A percentile compares a stretch with the other conserved stretches of the same genome.
phyloP scores from a whole-genome alignment of 2,888 invertebrate genomes.

The Calliscelio sp. region DNA sequence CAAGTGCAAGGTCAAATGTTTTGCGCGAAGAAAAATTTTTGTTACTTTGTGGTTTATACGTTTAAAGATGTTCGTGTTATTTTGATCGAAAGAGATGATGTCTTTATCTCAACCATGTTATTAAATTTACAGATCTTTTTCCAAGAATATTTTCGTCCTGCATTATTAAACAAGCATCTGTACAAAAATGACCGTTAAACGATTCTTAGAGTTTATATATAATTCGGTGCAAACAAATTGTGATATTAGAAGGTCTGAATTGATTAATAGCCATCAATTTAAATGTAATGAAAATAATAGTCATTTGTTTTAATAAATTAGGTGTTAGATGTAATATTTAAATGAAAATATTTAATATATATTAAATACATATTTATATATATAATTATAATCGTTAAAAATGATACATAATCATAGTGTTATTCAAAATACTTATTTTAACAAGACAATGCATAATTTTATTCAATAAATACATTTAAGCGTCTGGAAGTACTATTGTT shows the following conservation, averaged over 20 bases:
- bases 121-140: slow-evolving; percentile 42
- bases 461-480: slow-evolving; percentile 15
- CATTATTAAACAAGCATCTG: slow-evolving; percentile 49
- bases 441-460: too few species aligned
- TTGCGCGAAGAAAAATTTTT: slow-evolving; percentile 50
- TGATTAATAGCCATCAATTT: neutral
- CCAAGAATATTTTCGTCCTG: slow-evolving; percentile 36
- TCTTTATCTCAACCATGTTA: slow-evolving; percentile 53
- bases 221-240: neutral
- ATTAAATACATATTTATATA: neutral
- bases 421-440: neutral
- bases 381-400: neutral
- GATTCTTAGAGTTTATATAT: neutral
- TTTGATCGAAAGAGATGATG: slow-evolving; percentile 51
- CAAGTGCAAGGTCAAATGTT: slow-evolving; percentile 56
- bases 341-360: neutral
- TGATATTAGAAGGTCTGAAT: neutral
- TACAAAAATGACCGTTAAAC: slow-evolving; percentile 34
- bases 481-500: slow-evolving; percentile 21
- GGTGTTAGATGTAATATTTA: neutral
- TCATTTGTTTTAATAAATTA: neutral
- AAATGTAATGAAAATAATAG: neutral
- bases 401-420: neutral
- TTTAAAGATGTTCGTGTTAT: slow-evolving; percentile 41
- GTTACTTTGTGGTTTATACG: slow-evolving; percentile 56